Base-by-base conservation (phyloP, 2,113 vertebrate genomes). In the Corythornis cristatus region DNA sequence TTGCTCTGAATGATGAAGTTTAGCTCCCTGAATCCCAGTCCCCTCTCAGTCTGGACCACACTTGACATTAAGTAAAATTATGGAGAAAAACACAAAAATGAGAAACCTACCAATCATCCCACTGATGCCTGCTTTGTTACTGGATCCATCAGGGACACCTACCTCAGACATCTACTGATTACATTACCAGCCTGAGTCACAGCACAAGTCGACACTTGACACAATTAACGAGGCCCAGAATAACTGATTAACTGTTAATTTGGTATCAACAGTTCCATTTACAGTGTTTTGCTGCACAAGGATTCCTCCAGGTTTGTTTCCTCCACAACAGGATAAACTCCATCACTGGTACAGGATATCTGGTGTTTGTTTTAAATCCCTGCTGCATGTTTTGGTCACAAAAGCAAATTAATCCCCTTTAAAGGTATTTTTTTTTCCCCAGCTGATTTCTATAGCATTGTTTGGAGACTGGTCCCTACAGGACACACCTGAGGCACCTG, bases 291-390 rank as follows among this genome's bases (percentile, higher is more conserved):
- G 89, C 75, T 72, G 28, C 45, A 33, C 75, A 74, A 50, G 42
- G 85, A 91, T 89, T 85, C 60, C 64, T 90, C 64, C 91, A 83
- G 40, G 67, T 95, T 94, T 75, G 40, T 71, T 89, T 93, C 87
- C 82, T 93, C 65, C 72, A 16, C 40, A 83, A 94, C 94, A 89
- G 91, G 96, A 93, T 93, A 93, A 94, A 93, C 68, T n/a, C 64
- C 60, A 48, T 61, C 2, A 4, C 61, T 85, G 56, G 43, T 88
- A 82, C 96, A 95, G 96, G 94, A 95, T 90, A 91, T 95, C 95
- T 95, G 95, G 88, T 93, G 61, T 95, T 96, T 95, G 88, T 95
- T 93, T 93, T 83, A 73, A 92, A 78, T 74, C 35, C 64, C 70
- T 0, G 5, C 33, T 93, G 75, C 82, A 14, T 8, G 42, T 21